Conservation (phyloP, 2,797 vertebrate species). For the Peromyscus melanophrys region DNA sequence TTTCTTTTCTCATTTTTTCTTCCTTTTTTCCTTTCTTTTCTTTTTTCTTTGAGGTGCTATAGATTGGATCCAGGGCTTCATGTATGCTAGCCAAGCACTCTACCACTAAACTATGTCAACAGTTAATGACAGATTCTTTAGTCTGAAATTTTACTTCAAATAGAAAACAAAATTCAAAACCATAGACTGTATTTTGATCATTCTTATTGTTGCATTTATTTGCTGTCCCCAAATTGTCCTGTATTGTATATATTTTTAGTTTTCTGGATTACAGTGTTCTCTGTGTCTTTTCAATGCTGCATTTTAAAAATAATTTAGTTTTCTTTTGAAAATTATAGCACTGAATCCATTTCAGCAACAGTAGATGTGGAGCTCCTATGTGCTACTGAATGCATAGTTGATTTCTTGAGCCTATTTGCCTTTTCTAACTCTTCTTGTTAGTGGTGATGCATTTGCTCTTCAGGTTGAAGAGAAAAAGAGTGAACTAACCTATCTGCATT, state of each 20-base stretch:
- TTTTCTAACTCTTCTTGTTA: neutral
- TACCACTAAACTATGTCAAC: neutral
- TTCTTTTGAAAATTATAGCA: neutral
- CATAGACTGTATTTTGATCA: neutral
- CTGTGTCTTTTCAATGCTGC: neutral
- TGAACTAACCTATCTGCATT: conserved; percentile 37
- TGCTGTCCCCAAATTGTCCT: neutral
- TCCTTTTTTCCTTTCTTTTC: too few relatives aligned
- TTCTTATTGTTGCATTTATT: neutral
- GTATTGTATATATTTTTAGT: neutral
- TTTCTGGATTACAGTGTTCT: neutral
- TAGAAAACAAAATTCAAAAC: conserved; percentile 9
- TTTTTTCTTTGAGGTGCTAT: neutral
- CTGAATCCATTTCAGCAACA: neutral
- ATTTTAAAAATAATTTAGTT: neutral
- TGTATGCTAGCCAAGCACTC: neutral
- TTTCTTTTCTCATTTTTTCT: too few relatives aligned
- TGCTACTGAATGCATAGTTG: neutral
- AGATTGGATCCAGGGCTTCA: neutral
- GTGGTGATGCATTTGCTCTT: neutral
- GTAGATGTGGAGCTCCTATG: neutral
- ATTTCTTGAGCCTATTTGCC: neutral
- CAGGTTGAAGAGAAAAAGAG: neutral
- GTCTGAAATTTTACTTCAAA: conserved; percentile 28
- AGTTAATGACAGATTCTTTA: neutral